Evolutionary conservation across 2,113 vertebrate species (phyloP).

Genomic region (Nipponia nippon): DNA sequence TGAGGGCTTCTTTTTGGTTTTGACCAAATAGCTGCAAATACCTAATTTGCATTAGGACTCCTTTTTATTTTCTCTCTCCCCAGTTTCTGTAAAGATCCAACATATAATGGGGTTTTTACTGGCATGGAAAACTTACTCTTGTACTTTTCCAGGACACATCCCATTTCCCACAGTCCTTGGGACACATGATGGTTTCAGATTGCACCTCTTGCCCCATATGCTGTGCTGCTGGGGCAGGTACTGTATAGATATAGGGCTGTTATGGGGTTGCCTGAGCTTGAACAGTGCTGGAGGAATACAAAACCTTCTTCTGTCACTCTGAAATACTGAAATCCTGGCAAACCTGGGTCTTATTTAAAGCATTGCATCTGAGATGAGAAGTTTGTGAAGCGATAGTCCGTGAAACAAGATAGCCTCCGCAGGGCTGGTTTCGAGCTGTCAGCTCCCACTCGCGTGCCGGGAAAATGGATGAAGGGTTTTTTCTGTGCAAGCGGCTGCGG

Average conservation of each 20-base stretch:
- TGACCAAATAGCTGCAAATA: background rate
- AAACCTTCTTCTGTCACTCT: background rate
- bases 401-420: background rate
- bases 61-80: background rate
- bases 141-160: background rate
- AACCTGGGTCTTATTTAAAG: background rate
- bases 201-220: background rate
- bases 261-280: background rate
- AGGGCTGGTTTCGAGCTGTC: background rate
- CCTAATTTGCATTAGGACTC: background rate
- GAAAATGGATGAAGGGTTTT: background rate
- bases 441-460: background rate
- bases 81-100: background rate
- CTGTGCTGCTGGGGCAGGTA: background rate
- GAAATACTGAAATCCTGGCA: background rate
- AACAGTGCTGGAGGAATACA: background rate
- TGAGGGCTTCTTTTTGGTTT: background rate
- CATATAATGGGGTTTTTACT: background rate
- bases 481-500: background rate
- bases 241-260: accelerated
- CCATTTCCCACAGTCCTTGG: background rate
- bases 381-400: background rate
- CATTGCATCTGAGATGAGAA: background rate
- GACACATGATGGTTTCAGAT: background rate
- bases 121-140: background rate